A percentile compares a stretch with the other conserved stretches of the same genome.
Evolutionary conservation across 2,113 vertebrate genomes (phyloP).

Genomic region (Hypomesus transpacificus): DNA sequence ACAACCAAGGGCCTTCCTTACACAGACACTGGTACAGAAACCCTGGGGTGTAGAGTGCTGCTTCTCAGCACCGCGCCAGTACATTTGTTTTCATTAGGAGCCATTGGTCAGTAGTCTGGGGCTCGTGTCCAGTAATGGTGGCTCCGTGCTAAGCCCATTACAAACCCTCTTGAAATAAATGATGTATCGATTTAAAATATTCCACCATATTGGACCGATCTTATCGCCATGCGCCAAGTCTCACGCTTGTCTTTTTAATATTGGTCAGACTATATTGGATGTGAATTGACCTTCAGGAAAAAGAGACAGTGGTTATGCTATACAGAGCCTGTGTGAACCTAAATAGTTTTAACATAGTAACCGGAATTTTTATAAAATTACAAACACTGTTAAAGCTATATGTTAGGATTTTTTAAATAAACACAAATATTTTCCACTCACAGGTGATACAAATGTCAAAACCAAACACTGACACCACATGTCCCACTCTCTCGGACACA

Average conservation of each 20-base stretch:
- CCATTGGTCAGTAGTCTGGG: slow-evolving; percentile 65
- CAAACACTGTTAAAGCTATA: too few relatives aligned
- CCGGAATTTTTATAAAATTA: too few relatives aligned
- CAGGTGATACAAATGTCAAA: background rate
- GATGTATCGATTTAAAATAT: slow-evolving; percentile 69
- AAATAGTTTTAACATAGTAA: too few relatives aligned
- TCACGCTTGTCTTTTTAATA: slow-evolving; percentile 31
- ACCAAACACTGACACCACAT: too few relatives aligned
- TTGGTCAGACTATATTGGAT: slow-evolving; percentile 22
- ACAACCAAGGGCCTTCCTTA: too few relatives aligned
- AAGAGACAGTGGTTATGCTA: too few relatives aligned
- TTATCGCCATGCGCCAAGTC: slow-evolving; percentile 34
- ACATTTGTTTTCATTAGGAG: slow-evolving; percentile 73
- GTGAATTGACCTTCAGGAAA: slow-evolving; percentile 2
- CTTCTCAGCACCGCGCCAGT: slow-evolving; percentile 53
- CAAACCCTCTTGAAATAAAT: slow-evolving; percentile 66
- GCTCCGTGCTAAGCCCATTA: slow-evolving; percentile 55
- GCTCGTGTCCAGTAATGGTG: slow-evolving; percentile 64
- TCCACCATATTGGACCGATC: slow-evolving; percentile 39
- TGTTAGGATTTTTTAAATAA: too few relatives aligned
- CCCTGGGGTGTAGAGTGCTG: slow-evolving; percentile 38
- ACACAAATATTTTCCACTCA: background rate
- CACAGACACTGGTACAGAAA: too few relatives aligned
- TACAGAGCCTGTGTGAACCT: too few relatives aligned
- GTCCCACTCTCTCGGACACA: slow-evolving; percentile 31